These are phyloP conservation scores for Euphydryas editha DNA, from an alignment of 2,888 invertebrate genomes.

Conservation along the genomic window DNA sequence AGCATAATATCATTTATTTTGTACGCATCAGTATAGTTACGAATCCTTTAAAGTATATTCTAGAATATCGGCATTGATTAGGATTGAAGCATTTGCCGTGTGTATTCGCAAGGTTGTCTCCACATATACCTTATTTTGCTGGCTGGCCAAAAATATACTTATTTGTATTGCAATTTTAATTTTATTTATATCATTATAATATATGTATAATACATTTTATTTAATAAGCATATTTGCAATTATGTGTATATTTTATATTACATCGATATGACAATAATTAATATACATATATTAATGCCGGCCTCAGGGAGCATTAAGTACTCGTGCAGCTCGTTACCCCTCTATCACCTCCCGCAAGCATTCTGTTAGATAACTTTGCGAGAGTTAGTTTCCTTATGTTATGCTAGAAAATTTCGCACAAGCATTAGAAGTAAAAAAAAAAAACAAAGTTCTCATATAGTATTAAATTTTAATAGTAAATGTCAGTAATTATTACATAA, in stretches of 20 bases:
- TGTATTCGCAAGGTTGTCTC: slow-evolving; percentile 39
- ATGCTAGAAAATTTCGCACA: slow-evolving; percentile 47
- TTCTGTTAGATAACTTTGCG: slow-evolving; percentile 66
- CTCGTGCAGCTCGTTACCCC: slow-evolving; percentile 8
- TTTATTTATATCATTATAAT: too few species aligned
- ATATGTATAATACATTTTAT: too few species aligned
- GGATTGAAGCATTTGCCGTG: slow-evolving; percentile 41
- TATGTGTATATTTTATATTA: too few species aligned
- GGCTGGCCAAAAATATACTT: too few species aligned
- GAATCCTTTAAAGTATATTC: slow-evolving; percentile 8
- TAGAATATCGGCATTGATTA: slow-evolving; percentile 33
- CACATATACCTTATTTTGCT: too few species aligned
- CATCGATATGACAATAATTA: not conserved
- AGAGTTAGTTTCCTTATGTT: slow-evolving; percentile 69
- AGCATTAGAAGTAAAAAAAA: too few species aligned
- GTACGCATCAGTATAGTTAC: too few species aligned
- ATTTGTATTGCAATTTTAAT: too few species aligned
- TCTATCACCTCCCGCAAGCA: slow-evolving; percentile 39
- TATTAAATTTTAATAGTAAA: too few species aligned
- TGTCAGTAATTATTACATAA: not conserved
- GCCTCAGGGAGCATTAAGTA: not conserved
- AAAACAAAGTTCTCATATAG: too few species aligned
- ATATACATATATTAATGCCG: not conserved
- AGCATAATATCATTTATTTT: too few species aligned
- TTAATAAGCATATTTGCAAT: too few species aligned